Evolutionary conservation across 2,113 vertebrate species (phyloP).

Genomic region (Toxostoma redivivum): DNA sequence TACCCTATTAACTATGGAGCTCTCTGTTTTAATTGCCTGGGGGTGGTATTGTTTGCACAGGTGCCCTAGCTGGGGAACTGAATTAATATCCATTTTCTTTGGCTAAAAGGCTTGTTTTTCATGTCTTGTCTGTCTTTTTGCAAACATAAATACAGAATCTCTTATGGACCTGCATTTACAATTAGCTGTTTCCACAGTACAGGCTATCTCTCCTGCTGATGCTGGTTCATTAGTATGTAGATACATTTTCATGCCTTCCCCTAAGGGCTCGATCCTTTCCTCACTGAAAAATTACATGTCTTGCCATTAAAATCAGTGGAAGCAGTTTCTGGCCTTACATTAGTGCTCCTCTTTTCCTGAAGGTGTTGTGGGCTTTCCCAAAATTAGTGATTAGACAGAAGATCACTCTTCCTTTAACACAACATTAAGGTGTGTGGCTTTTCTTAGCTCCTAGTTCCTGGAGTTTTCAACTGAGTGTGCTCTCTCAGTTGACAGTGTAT

Average conservation of each 20-base stretch:
- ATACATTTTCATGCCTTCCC: neutral
- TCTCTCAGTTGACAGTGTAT: neutral
- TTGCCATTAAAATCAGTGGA: neutral
- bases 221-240: neutral
- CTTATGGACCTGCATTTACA: neutral
- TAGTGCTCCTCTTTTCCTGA: neutral
- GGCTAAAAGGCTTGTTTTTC: constrained; percentile 16
- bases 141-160: neutral
- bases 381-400: neutral
- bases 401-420: neutral
- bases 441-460: neutral
- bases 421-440: neutral
- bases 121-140: neutral
- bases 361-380: neutral
- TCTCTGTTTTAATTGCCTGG: neutral
- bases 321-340: neutral
- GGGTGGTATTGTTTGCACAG: constrained; percentile 30
- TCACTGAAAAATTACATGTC: neutral
- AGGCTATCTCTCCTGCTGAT: neutral
- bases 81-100: constrained; percentile 40
- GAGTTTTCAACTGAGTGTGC: neutral
- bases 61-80: neutral
- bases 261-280: neutral
- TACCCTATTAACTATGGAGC: neutral
- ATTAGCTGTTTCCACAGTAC: neutral